A percentile compares a stretch with the other conserved stretches of the same genome.
phyloP scores from a whole-genome alignment of 2,888 invertebrate genomes.

The Rugalucina vietnamica region DNA sequence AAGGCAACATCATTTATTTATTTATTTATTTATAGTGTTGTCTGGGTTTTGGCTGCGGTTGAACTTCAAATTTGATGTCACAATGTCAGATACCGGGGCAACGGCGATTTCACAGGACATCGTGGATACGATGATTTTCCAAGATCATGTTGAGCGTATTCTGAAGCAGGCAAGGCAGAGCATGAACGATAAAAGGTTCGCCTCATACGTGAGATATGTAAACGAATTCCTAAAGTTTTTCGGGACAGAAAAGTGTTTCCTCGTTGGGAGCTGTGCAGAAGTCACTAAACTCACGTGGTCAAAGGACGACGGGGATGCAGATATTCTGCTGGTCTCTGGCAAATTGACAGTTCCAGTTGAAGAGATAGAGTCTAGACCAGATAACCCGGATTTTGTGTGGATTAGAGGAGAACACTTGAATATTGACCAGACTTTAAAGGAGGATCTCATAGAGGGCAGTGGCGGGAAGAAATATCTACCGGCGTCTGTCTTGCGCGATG shows the following conservation, averaged over 20 bases:
- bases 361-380: conserved; percentile 29
- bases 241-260: conserved; percentile 32
- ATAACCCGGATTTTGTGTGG: conserved; percentile 50
- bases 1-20: too few relatives aligned
- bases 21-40: too few relatives aligned
- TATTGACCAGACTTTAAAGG: background rate
- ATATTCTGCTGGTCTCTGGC: conserved; percentile 48
- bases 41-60: too few relatives aligned
- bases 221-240: conserved; percentile 33
- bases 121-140: too few relatives aligned
- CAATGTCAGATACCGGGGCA: too few relatives aligned
- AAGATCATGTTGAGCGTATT: background rate
- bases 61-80: too few relatives aligned
- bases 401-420: conserved; percentile 34
- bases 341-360: conserved; percentile 34
- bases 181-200: conserved; percentile 9
- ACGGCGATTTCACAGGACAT: too few relatives aligned
- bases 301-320: conserved; percentile 55
- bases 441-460: background rate
- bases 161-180: conserved; percentile 12
- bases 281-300: conserved; percentile 28
- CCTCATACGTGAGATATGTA: background rate
- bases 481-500: conserved; percentile 5
- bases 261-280: conserved; percentile 57
- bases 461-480: conserved; percentile 16